Evolutionary conservation across 2,888 invertebrate genomes (phyloP).

Genomic region (Alentia gelatinosa): DNA sequence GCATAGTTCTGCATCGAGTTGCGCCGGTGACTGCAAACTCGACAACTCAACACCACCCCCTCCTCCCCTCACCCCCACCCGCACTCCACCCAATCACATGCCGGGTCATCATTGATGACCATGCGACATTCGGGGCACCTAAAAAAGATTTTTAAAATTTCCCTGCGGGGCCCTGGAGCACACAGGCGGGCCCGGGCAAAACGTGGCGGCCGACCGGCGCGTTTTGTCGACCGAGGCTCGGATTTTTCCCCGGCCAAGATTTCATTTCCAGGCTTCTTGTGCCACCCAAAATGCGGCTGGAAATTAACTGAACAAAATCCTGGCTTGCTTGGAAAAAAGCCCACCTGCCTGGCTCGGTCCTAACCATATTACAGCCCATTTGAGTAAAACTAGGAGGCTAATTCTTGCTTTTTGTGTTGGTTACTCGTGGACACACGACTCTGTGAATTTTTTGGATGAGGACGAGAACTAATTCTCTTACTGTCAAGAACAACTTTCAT

Average conservation of each 20-base stretch:
- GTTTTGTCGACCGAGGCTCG: too few species aligned
- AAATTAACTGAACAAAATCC: background rate
- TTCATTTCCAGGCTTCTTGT: background rate
- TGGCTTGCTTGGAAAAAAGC: background rate
- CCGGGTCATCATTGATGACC: too few species aligned
- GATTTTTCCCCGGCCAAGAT: background rate
- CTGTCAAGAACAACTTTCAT: background rate
- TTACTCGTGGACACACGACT: background rate
- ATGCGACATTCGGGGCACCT: too few species aligned
- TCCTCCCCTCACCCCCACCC: too few species aligned
- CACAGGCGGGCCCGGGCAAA: too few species aligned
- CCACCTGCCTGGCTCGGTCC: background rate
- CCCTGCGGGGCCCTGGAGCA: too few species aligned
- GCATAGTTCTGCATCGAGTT: too few species aligned
- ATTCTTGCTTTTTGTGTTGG: background rate
- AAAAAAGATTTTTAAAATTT: too few species aligned
- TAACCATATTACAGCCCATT: background rate
- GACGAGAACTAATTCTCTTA: background rate
- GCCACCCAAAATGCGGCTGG: background rate
- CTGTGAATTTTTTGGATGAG: background rate
- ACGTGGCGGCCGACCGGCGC: too few species aligned
- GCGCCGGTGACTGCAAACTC: too few species aligned
- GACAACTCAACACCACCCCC: too few species aligned
- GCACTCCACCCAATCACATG: too few species aligned
- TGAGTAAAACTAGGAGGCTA: background rate